Conservation (phyloP, 2,888 invertebrate genomes). For the Scaptomyza reducta region DNA sequence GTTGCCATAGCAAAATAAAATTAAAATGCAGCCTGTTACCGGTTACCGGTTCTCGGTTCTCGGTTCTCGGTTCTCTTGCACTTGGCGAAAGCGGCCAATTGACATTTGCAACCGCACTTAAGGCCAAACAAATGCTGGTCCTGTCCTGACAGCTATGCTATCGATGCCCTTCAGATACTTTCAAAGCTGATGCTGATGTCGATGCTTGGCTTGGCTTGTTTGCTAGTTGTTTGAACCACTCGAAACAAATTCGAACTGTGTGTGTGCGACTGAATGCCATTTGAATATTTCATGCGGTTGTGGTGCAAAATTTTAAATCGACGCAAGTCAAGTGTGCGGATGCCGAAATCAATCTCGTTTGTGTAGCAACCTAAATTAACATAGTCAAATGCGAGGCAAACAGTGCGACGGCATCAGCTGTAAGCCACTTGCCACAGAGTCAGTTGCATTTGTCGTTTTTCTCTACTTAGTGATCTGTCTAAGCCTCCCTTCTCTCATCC, state of each 20-base stretch:
- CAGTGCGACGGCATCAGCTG: constrained; percentile 43
- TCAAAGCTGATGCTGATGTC: constrained; percentile 15
- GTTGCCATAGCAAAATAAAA: constrained; percentile 53
- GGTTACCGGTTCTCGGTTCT: constrained; percentile 39
- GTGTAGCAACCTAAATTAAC: constrained; percentile 72
- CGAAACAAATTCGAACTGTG: constrained; percentile 61
- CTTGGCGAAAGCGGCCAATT: constrained; percentile 69
- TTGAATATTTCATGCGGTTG: constrained; percentile 78
- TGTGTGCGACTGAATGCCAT: constrained; percentile 60
- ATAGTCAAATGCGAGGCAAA: constrained; percentile 49
- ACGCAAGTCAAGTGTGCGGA: constrained; percentile 78
- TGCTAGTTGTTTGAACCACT: constrained; percentile 52
- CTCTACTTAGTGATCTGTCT: constrained; percentile 41
- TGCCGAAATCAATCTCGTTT: constrained; percentile 77
- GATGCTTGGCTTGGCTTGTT: constrained; percentile 17
- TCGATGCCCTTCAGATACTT: constrained; percentile 35
- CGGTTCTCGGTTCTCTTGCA: constrained; percentile 8
- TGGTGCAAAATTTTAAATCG: constrained; percentile 77
- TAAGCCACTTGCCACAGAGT: constrained; percentile 73
- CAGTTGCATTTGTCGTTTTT: constrained; percentile 72
- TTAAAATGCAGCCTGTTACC: constrained; percentile 71
- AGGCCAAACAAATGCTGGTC: constrained; percentile 49
- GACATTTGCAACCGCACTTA: constrained; percentile 81
- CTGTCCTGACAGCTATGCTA: constrained; percentile 31
- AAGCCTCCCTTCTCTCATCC: constrained; percentile 2